These are phyloP conservation scores for Apis cerana DNA, from an alignment of 1,140 invertebrate species.

Conservation along the genomic window DNA sequence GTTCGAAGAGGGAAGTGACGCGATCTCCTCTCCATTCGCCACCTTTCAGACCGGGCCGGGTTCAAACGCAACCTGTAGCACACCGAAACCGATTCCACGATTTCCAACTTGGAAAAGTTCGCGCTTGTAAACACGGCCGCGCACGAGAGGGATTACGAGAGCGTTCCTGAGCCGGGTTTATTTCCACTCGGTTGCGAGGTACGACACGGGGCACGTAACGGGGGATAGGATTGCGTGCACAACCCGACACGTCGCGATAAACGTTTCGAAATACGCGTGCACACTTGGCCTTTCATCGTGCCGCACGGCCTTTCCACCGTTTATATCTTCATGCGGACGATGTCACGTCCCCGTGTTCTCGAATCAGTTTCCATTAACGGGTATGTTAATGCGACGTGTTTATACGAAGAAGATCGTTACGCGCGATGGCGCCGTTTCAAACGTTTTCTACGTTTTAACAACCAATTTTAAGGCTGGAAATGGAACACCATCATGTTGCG, in stretches of 20 bases:
- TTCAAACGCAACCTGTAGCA: constrained; percentile 58
- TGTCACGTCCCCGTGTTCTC: constrained; percentile 15
- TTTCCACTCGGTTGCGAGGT: constrained; percentile 51
- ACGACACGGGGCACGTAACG: constrained; percentile 58
- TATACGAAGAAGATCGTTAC: background rate
- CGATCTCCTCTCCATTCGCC: constrained; percentile 38
- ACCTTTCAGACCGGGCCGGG: constrained; percentile 27
- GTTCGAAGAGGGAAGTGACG: constrained; percentile 22
- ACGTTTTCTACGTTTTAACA: too few relatives aligned
- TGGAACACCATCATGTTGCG: too few relatives aligned
- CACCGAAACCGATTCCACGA: constrained; percentile 54
- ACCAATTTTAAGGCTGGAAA: too few relatives aligned
- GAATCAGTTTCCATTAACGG: constrained; percentile 49
- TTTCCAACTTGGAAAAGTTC: constrained; percentile 59
- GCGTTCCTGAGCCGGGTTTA: constrained; percentile 30
- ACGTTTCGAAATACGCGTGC: constrained; percentile 68
- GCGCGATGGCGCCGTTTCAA: too few relatives aligned
- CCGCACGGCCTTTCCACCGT: constrained; percentile 5
- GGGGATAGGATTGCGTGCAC: constrained; percentile 69
- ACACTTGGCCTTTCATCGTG: constrained; percentile 60
- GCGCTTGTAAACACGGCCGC: constrained; percentile 58
- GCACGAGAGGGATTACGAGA: constrained; percentile 53
- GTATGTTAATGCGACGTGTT: background rate
- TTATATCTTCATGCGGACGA: constrained; percentile 50
- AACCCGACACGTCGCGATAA: constrained; percentile 64